These are phyloP conservation scores for Heliconius congener DNA, from an alignment of 1,140 invertebrate genomes.

Conservation along the genomic window DNA sequence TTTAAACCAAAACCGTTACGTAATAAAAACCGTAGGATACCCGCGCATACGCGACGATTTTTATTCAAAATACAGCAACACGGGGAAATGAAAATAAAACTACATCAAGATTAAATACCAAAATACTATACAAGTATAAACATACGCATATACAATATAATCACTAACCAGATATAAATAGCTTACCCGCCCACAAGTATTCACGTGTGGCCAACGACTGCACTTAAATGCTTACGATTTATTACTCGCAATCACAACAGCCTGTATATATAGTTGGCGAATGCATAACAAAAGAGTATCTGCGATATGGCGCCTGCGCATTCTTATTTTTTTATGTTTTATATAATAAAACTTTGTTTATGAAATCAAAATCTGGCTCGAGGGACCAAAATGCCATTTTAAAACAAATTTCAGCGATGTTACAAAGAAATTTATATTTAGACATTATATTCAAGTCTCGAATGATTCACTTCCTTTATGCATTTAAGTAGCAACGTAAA, in stretches of 20 bases:
- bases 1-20: too few relatives aligned
- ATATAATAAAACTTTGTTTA: background rate
- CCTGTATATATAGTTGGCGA: slow-evolving; percentile 46
- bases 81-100: too few relatives aligned
- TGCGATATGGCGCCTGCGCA: slow-evolving; percentile 42
- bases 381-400: slow-evolving; percentile 6
- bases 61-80: too few relatives aligned
- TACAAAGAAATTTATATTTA: slow-evolving; percentile 9
- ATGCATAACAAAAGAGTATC: slow-evolving; percentile 48
- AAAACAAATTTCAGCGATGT: background rate
- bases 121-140: background rate
- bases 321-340: background rate
- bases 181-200: slow-evolving; percentile 49
- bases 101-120: background rate
- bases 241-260: slow-evolving; percentile 57
- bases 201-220: slow-evolving; percentile 53
- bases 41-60: too few relatives aligned
- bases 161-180: slow-evolving; percentile 46
- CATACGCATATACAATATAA: slow-evolving; percentile 15
- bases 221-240: slow-evolving; percentile 60
- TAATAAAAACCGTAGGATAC: too few relatives aligned
- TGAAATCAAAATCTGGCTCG: slow-evolving; percentile 12
- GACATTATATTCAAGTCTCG: slow-evolving; percentile 16
- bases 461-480: slow-evolving; percentile 26
- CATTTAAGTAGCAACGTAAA: slow-evolving; percentile 40